Percentiles rank a stretch among this genome's conserved stretches.
Conservation (phyloP, 1,140 invertebrate species). For the Aplysia californica region DNA sequence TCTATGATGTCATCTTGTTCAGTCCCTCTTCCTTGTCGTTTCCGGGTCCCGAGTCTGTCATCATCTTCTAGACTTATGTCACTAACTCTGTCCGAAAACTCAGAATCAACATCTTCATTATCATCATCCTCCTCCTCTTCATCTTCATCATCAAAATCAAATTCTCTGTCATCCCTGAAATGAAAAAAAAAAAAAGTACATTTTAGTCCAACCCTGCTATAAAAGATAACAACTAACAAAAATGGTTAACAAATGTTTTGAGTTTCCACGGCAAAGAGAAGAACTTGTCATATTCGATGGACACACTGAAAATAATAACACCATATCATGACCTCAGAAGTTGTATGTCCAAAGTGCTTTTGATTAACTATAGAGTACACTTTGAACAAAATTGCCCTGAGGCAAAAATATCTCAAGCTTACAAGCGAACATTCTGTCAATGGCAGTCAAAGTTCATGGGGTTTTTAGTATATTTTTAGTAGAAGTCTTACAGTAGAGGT, state of each 20-base stretch:
- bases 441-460: too few relatives aligned
- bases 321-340: background rate
- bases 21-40: slow-evolving; percentile 9
- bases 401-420: too few relatives aligned
- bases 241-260: background rate
- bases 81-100: slow-evolving; percentile 40
- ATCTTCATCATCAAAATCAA: background rate
- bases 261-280: too few relatives aligned
- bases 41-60: background rate
- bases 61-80: slow-evolving; percentile 42
- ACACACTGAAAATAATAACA: background rate
- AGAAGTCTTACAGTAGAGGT: too few relatives aligned
- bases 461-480: too few relatives aligned
- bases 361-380: too few relatives aligned
- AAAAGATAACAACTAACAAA: background rate
- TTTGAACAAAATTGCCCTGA: too few relatives aligned
- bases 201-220: background rate
- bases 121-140: slow-evolving; percentile 10
- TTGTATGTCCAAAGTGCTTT: too few relatives aligned
- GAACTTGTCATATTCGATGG: background rate
- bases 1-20: slow-evolving; percentile 23
- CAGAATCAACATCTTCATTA: slow-evolving; percentile 40
- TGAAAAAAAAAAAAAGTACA: background rate
- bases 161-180: too few relatives aligned
- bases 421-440: too few relatives aligned